Conservation (phyloP, 2,797 vertebrate species). For the Gymnothorax javanicus region DNA sequence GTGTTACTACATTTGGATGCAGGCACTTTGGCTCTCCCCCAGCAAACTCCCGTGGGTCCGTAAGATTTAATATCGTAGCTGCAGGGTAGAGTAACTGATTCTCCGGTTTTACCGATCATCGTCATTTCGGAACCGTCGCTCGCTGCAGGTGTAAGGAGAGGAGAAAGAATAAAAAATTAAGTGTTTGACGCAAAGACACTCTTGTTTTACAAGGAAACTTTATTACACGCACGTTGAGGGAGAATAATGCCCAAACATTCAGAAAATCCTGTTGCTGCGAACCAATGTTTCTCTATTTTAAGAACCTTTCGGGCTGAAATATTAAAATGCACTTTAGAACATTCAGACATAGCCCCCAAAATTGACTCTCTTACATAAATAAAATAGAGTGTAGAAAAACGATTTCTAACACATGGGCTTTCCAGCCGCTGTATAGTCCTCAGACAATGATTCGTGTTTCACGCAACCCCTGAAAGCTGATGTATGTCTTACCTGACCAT, state of each 20-base stretch:
- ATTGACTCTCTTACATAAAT: too few species aligned
- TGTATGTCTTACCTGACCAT: constrained; percentile 19
- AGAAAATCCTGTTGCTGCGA: too few species aligned
- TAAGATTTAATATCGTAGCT: constrained; percentile 28
- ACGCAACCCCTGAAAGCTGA: background rate
- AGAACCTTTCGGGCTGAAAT: too few species aligned
- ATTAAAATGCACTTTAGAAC: too few species aligned
- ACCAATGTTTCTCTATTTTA: too few species aligned
- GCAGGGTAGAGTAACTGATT: constrained; percentile 71
- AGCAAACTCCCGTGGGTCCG: constrained; percentile 69
- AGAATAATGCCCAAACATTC: too few species aligned
- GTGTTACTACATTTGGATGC: constrained; percentile 52
- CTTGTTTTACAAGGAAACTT: too few species aligned
- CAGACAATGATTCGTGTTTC: background rate
- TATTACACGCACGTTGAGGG: too few species aligned
- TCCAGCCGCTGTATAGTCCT: background rate
- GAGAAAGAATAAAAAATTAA: background rate
- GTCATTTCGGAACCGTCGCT: constrained; percentile 10
- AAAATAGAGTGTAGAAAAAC: background rate
- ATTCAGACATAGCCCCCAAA: too few species aligned
- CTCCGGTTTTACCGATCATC: constrained; percentile 63
- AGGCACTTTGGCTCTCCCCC: constrained; percentile 73
- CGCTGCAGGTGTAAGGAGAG: constrained; percentile 35
- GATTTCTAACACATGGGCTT: background rate
- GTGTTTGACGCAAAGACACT: too few species aligned